phyloP scores from a whole-genome alignment of 2,797 vertebrate species.

The Rousettus madagascariensis region DNA sequence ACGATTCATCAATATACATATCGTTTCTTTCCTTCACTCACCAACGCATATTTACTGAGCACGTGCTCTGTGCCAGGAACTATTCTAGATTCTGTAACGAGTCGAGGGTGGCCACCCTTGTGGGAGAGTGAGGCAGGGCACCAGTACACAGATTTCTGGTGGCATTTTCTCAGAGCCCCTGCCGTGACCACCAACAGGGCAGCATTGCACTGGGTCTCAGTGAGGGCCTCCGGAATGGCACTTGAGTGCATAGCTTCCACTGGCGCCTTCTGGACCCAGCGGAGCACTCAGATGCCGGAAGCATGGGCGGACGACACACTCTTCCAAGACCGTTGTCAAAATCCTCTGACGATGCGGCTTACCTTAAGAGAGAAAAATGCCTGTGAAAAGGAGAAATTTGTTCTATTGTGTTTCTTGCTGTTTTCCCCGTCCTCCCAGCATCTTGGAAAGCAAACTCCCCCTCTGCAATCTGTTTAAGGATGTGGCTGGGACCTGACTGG shows the following conservation, averaged over 20 bases:
- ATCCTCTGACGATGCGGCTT: background rate
- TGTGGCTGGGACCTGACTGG: too few relatives aligned
- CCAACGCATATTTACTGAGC: background rate
- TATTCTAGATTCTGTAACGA: background rate
- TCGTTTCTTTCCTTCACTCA: background rate
- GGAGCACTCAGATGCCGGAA: background rate
- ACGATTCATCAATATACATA: background rate
- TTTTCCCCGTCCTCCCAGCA: background rate
- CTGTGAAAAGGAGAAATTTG: background rate
- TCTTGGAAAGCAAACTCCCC: background rate
- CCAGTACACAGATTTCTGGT: background rate
- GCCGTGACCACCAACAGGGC: fast-evolving
- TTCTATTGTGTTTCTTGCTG: background rate
- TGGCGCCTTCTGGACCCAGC: background rate
- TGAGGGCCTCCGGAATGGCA: too few relatives aligned
- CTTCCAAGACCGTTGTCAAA: background rate
- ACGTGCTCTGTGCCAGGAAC: background rate
- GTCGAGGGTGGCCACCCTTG: background rate
- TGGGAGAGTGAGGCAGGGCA: background rate
- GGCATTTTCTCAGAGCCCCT: background rate
- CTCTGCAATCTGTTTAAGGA: background rate
- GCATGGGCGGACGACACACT: fast-evolving
- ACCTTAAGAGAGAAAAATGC: background rate
- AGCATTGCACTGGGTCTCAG: background rate
- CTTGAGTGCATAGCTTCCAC: background rate